Percentiles rank a stretch among this genome's conserved stretches.
Evolutionary conservation across 2,888 invertebrate species (phyloP).

Genomic region (Eilema depressum): DNA sequence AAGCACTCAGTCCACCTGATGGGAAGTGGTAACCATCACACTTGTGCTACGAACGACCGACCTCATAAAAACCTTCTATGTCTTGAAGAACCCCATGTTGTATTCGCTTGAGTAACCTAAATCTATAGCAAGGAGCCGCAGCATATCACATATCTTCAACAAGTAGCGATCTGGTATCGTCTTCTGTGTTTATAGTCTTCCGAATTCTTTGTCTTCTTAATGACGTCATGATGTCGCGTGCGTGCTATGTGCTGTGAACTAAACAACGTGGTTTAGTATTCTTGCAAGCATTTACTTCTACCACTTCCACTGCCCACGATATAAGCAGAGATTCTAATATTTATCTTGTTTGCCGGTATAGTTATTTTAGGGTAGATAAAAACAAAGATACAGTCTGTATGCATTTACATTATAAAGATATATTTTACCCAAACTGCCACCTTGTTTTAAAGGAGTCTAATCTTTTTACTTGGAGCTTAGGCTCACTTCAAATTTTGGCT

Average conservation of each 20-base stretch:
- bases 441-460: neutral
- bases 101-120: no score
- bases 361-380: neutral
- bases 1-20: no score
- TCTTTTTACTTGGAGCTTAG: neutral
- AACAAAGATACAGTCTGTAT: no score
- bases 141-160: no score
- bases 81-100: no score
- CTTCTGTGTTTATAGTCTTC: neutral
- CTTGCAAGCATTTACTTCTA: neutral
- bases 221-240: neutral
- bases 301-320: neutral
- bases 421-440: neutral
- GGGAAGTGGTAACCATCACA: no score
- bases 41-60: no score
- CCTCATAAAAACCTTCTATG: no score
- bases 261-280: neutral
- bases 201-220: conserved; percentile 4
- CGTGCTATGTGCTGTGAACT: neutral
- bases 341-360: neutral
- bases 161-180: no score
- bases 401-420: no score
- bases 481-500: no score
- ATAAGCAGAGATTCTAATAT: neutral
- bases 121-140: no score